Percentiles rank a stretch among this genome's conserved stretches.
Evolutionary conservation across 2,797 vertebrate genomes (phyloP).

Genomic region (Anguilla marmorata): DNA sequence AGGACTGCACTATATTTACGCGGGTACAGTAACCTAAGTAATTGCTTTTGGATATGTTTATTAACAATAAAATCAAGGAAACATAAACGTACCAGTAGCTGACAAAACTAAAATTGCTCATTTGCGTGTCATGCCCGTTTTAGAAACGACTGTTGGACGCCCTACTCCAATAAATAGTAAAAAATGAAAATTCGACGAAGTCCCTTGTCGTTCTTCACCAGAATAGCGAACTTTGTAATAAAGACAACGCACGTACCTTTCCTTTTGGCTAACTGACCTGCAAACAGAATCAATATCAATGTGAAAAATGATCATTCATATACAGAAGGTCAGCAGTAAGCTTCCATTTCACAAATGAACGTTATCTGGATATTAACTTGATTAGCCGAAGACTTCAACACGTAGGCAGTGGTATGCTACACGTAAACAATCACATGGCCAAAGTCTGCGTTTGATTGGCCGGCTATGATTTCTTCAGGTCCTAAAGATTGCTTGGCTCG

Average conservation of each 20-base stretch:
- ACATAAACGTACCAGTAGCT: not conserved
- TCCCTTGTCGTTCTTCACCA: not conserved
- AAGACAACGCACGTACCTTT: not conserved
- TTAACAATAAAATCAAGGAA: not conserved
- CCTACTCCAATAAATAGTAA: not conserved
- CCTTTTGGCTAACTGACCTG: not conserved
- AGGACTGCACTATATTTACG: too few species aligned
- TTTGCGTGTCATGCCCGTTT: not conserved
- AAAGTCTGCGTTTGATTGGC: not conserved
- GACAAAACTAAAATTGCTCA: not conserved
- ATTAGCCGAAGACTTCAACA: not conserved
- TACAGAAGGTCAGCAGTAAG: not conserved
- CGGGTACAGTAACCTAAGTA: not conserved
- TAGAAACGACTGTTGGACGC: not conserved
- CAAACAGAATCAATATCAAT: not conserved
- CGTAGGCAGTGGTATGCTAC: not conserved
- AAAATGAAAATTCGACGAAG: not conserved
- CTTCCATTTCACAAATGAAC: not conserved
- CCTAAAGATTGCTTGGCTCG: not conserved
- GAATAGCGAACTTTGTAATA: not conserved
- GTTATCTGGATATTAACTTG: not conserved
- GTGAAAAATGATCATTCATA: not conserved
- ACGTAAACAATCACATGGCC: slow-evolving; percentile 3
- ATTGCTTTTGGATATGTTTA: not conserved
- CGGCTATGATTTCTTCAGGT: not conserved